Base-by-base conservation (phyloP, 92 coral and sea anemone species). In the Scolanthus callimorphus region DNA sequence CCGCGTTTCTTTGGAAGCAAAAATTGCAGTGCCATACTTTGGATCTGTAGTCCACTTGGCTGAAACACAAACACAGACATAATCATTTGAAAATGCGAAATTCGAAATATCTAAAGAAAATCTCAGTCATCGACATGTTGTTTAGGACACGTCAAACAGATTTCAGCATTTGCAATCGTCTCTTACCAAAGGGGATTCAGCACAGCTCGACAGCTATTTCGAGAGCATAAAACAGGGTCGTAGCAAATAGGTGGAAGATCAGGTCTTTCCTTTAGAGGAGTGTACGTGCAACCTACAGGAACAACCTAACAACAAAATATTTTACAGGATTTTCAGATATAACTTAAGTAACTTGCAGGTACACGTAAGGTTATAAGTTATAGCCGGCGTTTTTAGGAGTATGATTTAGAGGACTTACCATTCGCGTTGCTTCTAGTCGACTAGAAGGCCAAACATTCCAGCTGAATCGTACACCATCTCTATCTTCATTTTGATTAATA, bases 391-490 rank as follows among this genome's bases (percentile, higher is more conserved):
- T 34, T 34, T 34, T 6, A 34, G 15, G 41, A 15, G 41, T n/a
- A 34, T 6, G 41, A 34, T 39, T 39, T 69, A 6, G 19, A 31
- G 52, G 11, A 37, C 84, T 28, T 57, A 88, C 97, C 97, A 91
- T 91, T 72, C 97, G 80, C 21, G 97, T 91, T 11, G 97, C 97
- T 80, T 91, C 97, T 45, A 91, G 76, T n/a, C 97, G 89, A 59
- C 97, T 91, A 10, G 97, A 91, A 21, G 97, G 97, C 97, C 97
- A 91, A 21, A 91, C 97, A 63, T 91, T 91, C 97, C 97, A 91
- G 69, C 97, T 88, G 67, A 91, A 91, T 49, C 97, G 78, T 31
- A 91, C 90, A 58, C 97, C 97, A 74, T 91, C 97, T 52, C 97
- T 79, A 63, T 91, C 97, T 69, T 91, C 97, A 60, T 88, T 91